Base-by-base conservation (phyloP, 1,140 invertebrate species). In the Heliothis virescens region DNA sequence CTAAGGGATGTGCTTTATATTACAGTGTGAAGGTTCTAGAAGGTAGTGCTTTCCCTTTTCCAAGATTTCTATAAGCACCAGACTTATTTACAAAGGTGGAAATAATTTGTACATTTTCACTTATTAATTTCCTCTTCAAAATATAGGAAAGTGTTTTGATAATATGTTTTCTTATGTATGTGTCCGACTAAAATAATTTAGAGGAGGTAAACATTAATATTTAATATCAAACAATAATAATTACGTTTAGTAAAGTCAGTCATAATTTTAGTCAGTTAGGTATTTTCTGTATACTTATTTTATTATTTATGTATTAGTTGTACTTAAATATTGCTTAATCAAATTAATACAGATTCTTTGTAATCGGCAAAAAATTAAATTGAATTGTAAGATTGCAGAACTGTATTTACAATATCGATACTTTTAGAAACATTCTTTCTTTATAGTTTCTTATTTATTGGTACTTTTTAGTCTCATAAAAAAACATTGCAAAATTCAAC, bases 1-100 rank as follows among this genome's bases (percentile, higher is more conserved):
- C 85, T 76, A 52, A n/a, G 83, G 83, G 81, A 83, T 83, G 83
- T 86, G 83, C 80, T 81, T 15, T 65, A 34, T 65, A 80, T 65
- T 15, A 79, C 69, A 80, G 62, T 76, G 75, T 78, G 29, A 73
- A 47, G 26, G 75, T 50, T 65, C 55, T 57, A 57, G 11, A 57
- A 57, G 67, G 52, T 67, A 57, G 75, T 77, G 75, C 75, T 76
- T 75, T 29, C 73, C 73, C 75, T 76, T 75, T 29, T 60, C 73
- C 73, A 75, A 50, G 9, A 63, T 16, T 53, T 16, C 21, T 57
- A 48, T 11, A 26, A 55, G 62, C 57, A 34, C 57, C 47, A 59
- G 15, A 75, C 1, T 80, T 79, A 82, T 55, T 79, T 79, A 79
- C 76, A 67, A 41, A 53, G 5, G 34, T 16, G 62, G n/a, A 50